Base-by-base conservation (phyloP, 1,140 invertebrate species). In the Camponotus pennsylvanicus region DNA sequence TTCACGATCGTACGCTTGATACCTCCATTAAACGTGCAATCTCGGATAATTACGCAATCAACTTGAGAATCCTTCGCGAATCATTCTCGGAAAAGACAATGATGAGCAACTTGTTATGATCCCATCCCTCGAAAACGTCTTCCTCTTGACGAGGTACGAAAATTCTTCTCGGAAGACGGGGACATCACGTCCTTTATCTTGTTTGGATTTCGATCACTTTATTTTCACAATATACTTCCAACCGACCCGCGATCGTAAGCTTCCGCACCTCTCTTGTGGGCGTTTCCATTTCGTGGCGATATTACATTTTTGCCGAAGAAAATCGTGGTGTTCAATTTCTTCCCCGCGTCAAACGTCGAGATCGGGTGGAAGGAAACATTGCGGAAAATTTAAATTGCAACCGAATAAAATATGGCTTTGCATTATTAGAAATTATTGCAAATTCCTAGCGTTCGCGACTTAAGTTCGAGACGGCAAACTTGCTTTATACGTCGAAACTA, bases 291-390 rank as follows among this genome's bases (percentile, higher is more conserved):
- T 70, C 52, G 9, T 32, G 49, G 49, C 21, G 9, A 80, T 70
- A 80, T 80, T 80, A 80, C 77, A 70, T 11, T 80, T 80, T 80
- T 80, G 69, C 34, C 37, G 49, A 69, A 69, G 64, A 45, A 8
- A 1, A 0, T 0, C 71, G 34, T 59, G 21, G 32, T 49, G 45
- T 79, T 15, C 77, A 79, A 79, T 79, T 79, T 57, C 45, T 40
- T 69, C 21, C 0, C 21, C 34, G 9, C 45, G n/a, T n/a, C 34
- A 45, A 64, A 69, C 13, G 13, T 55, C 63, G 45, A 69, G 37
- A 5, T 18, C 5, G 8, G 45, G 11, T 13, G 13, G 2, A 13
- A 27, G 27, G 3, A 21, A 2, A 32, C 42, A 13, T 52, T 37
- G 34, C 11, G 11, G 21, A 70, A 32, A 15, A 57, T 70, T 57